A percentile compares a stretch with the other conserved stretches of the same genome.
phyloP scores from a whole-genome alignment of 2,888 invertebrate species.

The Dexiosoma caninum region DNA sequence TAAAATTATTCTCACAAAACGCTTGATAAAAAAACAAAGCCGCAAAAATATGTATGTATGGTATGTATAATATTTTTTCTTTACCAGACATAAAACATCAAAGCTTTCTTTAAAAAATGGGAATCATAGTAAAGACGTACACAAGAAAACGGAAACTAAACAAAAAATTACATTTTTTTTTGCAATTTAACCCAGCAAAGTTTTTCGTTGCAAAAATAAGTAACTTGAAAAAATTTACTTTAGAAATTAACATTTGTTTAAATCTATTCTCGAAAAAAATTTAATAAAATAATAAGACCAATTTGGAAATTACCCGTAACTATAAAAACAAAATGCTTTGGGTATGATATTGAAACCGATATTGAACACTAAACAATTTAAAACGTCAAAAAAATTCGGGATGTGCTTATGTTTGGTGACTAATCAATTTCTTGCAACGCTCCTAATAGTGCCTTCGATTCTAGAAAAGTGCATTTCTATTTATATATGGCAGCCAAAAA shows the following conservation, averaged over 20 bases:
- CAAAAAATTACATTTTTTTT: background rate
- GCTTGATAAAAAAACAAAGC: slow-evolving; percentile 17
- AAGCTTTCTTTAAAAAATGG: background rate
- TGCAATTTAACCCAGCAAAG: slow-evolving; percentile 37
- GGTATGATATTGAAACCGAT: too few species aligned
- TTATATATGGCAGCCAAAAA: too few species aligned
- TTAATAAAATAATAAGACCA: background rate
- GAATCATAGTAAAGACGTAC: slow-evolving; percentile 4
- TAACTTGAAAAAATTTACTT: background rate
- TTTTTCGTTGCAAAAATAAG: background rate
- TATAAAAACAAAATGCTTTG: background rate
- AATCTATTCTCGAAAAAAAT: background rate
- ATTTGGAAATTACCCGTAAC: background rate
- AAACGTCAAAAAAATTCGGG: too few species aligned
- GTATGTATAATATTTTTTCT: background rate
- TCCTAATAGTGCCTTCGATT: too few species aligned
- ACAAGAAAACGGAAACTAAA: slow-evolving; percentile 6
- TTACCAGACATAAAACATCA: slow-evolving; percentile 39
- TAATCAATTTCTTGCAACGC: too few species aligned
- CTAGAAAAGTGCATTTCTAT: too few species aligned
- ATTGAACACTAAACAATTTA: too few species aligned
- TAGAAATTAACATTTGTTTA: background rate
- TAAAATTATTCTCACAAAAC: slow-evolving; percentile 1
- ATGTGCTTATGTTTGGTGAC: too few species aligned
- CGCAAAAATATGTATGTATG: background rate